Percentiles rank a stretch among this genome's conserved stretches.
Conservation (phyloP, 2,888 invertebrate genomes). For the Phaedon cochleariae region DNA sequence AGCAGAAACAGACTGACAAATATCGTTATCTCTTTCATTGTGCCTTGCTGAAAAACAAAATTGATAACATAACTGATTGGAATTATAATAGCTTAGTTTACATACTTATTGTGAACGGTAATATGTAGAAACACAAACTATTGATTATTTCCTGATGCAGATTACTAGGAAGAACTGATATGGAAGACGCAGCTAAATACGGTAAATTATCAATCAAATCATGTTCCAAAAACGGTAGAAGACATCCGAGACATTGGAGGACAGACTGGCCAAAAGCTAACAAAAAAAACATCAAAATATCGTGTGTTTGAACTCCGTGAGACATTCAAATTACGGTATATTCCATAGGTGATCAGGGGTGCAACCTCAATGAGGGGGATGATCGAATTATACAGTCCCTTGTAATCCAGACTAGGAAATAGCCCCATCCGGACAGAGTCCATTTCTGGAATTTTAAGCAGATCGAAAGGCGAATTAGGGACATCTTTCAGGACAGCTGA, state of each 20-base stretch:
- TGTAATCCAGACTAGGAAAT: slow-evolving; percentile 97
- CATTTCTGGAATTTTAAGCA: slow-evolving; percentile 86
- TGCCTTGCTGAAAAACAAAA: slow-evolving; percentile 63
- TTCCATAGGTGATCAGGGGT: slow-evolving; percentile 87
- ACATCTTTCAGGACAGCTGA: slow-evolving; percentile 96
- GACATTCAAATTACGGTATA: slow-evolving; percentile 84
- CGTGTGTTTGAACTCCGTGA: background rate
- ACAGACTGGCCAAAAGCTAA: slow-evolving; percentile 92
- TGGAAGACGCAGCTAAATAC: slow-evolving; percentile 91
- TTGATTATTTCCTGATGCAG: slow-evolving; percentile 96
- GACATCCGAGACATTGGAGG: slow-evolving; percentile 91
- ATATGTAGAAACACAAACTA: slow-evolving; percentile 91
- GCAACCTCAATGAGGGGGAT: slow-evolving; percentile 93
- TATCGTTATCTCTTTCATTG: slow-evolving; percentile 74
- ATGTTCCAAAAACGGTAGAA: slow-evolving; percentile 95
- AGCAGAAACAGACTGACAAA: slow-evolving; percentile 87
- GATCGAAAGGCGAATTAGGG: slow-evolving; percentile 89
- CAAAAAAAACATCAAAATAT: slow-evolving; percentile 47
- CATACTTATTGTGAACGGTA: slow-evolving; percentile 95
- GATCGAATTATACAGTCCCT: slow-evolving; percentile 92
- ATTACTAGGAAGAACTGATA: slow-evolving; percentile 89
- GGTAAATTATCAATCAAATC: slow-evolving; percentile 96
- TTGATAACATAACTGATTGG: background rate
- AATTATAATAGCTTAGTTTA: too few species aligned
- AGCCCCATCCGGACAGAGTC: slow-evolving; percentile 88